Evolutionary conservation across 1,140 invertebrate genomes (phyloP).

Genomic region (Notospermus geniculatus): DNA sequence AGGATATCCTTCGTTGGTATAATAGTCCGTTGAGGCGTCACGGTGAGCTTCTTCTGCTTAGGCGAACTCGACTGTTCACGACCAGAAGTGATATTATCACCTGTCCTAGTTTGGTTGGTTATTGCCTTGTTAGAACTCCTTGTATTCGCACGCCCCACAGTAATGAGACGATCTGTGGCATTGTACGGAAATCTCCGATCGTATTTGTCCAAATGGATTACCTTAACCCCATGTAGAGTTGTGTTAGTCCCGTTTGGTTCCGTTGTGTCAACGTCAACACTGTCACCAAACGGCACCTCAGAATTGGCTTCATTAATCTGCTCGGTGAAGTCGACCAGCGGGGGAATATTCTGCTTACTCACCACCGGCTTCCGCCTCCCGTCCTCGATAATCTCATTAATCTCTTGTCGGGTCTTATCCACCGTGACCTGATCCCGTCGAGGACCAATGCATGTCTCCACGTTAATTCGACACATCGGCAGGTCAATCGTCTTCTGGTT

Average conservation of each 20-base stretch:
- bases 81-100: too few species aligned
- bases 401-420: conserved; percentile 26
- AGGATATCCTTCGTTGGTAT: too few species aligned
- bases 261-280: not conserved
- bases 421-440: conserved; percentile 23
- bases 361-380: conserved; percentile 18
- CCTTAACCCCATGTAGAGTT: not conserved
- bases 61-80: too few species aligned
- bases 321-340: conserved; percentile 21
- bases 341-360: conserved; percentile 10
- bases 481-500: conserved; percentile 27
- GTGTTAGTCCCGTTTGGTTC: not conserved
- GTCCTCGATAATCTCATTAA: conserved; percentile 28
- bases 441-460: conserved; percentile 23
- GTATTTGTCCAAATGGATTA: too few species aligned
- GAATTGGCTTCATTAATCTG: conserved; percentile 17
- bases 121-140: too few species aligned
- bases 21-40: too few species aligned
- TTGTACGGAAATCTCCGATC: too few species aligned
- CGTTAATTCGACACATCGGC: conserved; percentile 30
- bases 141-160: too few species aligned
- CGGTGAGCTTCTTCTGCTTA: too few species aligned
- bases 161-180: too few species aligned
- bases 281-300: not conserved
- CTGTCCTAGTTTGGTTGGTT: too few species aligned